Base-by-base conservation (phyloP, 1,140 invertebrate genomes). In the Leptinotarsa texana region DNA sequence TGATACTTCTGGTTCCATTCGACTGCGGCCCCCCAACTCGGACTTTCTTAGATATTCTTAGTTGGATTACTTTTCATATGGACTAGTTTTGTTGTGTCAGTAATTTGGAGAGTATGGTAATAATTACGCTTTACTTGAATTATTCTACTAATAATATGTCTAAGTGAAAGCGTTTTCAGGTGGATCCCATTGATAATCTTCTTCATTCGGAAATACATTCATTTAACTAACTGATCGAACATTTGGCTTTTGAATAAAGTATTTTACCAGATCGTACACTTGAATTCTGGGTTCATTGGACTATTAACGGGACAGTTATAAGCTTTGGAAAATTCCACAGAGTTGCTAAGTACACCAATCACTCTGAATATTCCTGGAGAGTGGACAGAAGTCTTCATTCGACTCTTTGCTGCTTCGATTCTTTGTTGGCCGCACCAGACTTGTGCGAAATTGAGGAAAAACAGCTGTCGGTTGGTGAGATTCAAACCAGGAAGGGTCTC, bases 401-500 rank as follows among this genome's bases (percentile, higher is more conserved):
- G 93, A 75, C 92, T 92, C 62, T 92, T 87, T 3, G 93, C 91
- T 73, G 94, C 93, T 85, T 96, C 93, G n/a, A 94, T 93, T 76
- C 94, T 88, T 88, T 94, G 93, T 21, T 92, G 91, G 21, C 95
- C 94, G 71, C 82, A 82, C 82, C 82, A 83, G 61, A 83, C 92
- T 88, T 95, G 93, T 3, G 94, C 94, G 80, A 95, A 95, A 81
- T 94, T 95, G 0, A 95, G 84, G 80, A 94, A 96, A 85, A 95
- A 95, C 71, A 95, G 84, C 84, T 96, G 93, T 70, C 89, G 89
- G 21, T 91, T 90, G 2, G 90, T 94, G 74, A 92, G 86, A 77
- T 93, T 92, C 13, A 95, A 84, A 15, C 92, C 93, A 0, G 93
- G 93, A 24, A 95, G 83, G 17, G 86, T 87, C 82, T 93, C 92